phyloP scores from a whole-genome alignment of 2,797 vertebrate species.

The Hyperoplus lanceolatus region DNA sequence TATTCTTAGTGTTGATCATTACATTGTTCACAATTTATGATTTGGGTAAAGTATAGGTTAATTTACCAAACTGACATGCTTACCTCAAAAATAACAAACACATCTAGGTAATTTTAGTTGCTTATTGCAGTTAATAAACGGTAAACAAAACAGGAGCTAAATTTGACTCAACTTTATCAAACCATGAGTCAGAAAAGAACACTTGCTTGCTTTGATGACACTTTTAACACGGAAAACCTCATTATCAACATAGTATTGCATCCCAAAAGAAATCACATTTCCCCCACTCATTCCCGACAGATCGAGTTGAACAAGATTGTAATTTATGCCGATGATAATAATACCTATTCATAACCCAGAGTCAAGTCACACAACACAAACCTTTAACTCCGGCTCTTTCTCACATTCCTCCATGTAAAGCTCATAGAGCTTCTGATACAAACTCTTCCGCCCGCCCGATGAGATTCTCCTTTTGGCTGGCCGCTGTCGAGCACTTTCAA shows the following conservation, averaged over 20 bases:
- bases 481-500: constrained; percentile 97
- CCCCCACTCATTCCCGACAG: background rate
- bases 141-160: constrained; percentile 3
- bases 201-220: too few relatives aligned
- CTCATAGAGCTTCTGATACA: constrained; percentile 99
- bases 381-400: constrained; percentile 99
- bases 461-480: constrained; percentile 94
- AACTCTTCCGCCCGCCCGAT: constrained; percentile 91
- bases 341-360: background rate
- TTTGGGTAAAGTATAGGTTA: background rate
- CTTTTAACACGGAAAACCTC: background rate
- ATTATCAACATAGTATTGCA: background rate
- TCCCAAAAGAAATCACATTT: background rate
- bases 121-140: background rate
- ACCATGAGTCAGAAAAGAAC: background rate
- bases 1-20: background rate
- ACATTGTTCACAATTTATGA: background rate
- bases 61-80: background rate
- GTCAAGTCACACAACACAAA: constrained; percentile 73
- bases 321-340: background rate
- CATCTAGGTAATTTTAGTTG: background rate
- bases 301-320: background rate
- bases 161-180: background rate
- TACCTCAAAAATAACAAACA: background rate
- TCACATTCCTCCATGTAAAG: constrained; percentile 99